A percentile compares a stretch with the other conserved stretches of the same genome.
These are phyloP conservation scores for Gambusia affinis DNA, from an alignment of 2,113 vertebrate genomes.

Conservation along the genomic window DNA sequence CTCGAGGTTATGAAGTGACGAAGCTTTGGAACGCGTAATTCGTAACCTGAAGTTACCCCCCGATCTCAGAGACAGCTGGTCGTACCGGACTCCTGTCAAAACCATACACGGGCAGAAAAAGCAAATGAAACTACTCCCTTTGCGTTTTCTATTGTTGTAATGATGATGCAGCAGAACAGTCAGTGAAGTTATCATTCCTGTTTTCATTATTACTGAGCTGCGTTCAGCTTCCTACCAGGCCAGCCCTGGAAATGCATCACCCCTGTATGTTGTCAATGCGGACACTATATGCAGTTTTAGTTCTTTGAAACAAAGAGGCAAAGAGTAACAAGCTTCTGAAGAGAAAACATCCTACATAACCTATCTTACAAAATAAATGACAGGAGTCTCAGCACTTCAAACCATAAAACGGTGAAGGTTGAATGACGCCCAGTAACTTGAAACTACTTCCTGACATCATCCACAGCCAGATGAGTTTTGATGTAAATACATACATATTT, in stretches of 20 bases:
- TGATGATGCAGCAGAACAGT: not conserved
- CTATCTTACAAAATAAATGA: no score
- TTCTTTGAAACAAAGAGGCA: no score
- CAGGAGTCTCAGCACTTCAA: not conserved
- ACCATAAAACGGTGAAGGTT: not conserved
- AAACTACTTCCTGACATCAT: not conserved
- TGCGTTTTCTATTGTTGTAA: not conserved
- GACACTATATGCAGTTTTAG: no score
- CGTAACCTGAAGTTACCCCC: not conserved
- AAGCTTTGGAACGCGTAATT: conserved; percentile 4
- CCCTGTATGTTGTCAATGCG: no score
- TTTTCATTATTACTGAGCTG: conserved; percentile 17
- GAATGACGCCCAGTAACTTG: not conserved
- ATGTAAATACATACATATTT: not conserved
- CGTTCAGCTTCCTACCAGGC: conserved; percentile 17
- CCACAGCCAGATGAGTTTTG: not conserved
- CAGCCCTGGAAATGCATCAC: not conserved
- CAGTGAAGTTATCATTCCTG: conserved; percentile 14
- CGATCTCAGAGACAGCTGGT: not conserved
- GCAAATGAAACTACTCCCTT: no score
- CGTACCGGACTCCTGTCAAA: not conserved
- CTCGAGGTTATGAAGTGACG: not conserved
- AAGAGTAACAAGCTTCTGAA: no score
- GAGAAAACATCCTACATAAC: no score
- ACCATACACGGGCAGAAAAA: not conserved